Evolutionary conservation across 2,888 invertebrate genomes (phyloP).

Genomic region (Artemia sinica): DNA sequence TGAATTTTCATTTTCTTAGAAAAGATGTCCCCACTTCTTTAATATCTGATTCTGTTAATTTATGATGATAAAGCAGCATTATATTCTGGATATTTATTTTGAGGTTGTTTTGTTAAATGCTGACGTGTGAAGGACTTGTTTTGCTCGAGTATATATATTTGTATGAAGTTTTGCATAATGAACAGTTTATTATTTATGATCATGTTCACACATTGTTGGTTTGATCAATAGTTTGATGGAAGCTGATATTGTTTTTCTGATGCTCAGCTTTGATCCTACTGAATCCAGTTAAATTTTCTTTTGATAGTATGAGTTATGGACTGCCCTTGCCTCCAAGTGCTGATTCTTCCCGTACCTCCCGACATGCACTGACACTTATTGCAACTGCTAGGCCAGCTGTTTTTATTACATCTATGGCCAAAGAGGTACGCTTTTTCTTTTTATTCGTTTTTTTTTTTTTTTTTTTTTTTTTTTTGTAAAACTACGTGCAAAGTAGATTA

Average conservation of each 20-base stretch:
- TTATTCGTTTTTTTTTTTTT: not conserved
- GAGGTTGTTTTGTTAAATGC: too few species aligned
- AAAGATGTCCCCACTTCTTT: too few species aligned
- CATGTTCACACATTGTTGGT: not conserved
- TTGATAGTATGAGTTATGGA: constrained; percentile 65
- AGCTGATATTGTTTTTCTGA: not conserved
- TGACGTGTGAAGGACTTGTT: too few species aligned
- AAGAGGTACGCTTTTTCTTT: constrained; percentile 37
- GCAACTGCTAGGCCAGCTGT: constrained; percentile 92
- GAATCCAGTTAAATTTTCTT: constrained; percentile 13
- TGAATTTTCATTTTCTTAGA: too few species aligned
- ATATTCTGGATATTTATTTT: too few species aligned
- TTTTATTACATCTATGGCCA: constrained; percentile 93
- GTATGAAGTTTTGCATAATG: too few species aligned
- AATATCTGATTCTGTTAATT: too few species aligned
- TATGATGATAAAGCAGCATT: too few species aligned
- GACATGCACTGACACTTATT: constrained; percentile 89
- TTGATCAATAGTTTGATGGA: not conserved
- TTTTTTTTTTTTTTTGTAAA: too few species aligned
- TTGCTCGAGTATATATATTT: too few species aligned
- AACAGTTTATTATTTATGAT: not conserved
- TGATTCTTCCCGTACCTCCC: constrained; percentile 87
- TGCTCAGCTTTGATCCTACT: not conserved
- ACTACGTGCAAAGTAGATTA: too few species aligned
- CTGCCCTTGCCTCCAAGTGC: constrained; percentile 84